phyloP scores from a whole-genome alignment of 2,888 invertebrate species.

The Eupithecia exiguata region DNA sequence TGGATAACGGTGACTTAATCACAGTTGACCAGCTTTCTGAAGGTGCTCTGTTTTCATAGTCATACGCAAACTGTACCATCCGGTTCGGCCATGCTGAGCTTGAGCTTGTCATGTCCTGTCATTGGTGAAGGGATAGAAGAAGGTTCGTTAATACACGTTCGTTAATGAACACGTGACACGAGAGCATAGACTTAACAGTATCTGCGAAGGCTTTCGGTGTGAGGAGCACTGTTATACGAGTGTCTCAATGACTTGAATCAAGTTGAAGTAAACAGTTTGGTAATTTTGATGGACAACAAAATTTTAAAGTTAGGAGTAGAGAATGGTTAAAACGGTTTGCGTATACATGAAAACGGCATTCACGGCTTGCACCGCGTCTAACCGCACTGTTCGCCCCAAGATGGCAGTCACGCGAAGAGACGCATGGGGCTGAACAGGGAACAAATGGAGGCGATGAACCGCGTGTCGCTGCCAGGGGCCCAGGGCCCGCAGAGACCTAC shows the following conservation, averaged over 20 bases:
- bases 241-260: not conserved
- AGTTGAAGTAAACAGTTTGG: slow-evolving; percentile 15
- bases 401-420: slow-evolving; percentile 84
- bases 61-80: slow-evolving; percentile 45
- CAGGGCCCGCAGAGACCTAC: slow-evolving; percentile 69
- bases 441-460: slow-evolving; percentile 83
- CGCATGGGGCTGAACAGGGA: slow-evolving; percentile 84
- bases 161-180: not conserved
- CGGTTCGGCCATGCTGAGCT: slow-evolving; percentile 36
- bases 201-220: slow-evolving; percentile 7
- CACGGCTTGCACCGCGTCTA: slow-evolving; percentile 69
- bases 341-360: slow-evolving; percentile 48
- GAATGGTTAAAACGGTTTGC: slow-evolving; percentile 39
- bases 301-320: not conserved
- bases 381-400: slow-evolving; percentile 80
- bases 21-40: slow-evolving; percentile 39
- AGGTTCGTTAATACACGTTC: not conserved
- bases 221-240: not conserved
- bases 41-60: slow-evolving; percentile 48
- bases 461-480: slow-evolving; percentile 73
- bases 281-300: not conserved
- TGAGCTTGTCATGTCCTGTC: slow-evolving; percentile 41
- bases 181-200: not conserved
- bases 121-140: slow-evolving; percentile 38
- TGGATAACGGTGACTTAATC: slow-evolving; percentile 33